These are phyloP conservation scores for Cydia strobilella DNA, from an alignment of 1,140 invertebrate species.

Conservation along the genomic window DNA sequence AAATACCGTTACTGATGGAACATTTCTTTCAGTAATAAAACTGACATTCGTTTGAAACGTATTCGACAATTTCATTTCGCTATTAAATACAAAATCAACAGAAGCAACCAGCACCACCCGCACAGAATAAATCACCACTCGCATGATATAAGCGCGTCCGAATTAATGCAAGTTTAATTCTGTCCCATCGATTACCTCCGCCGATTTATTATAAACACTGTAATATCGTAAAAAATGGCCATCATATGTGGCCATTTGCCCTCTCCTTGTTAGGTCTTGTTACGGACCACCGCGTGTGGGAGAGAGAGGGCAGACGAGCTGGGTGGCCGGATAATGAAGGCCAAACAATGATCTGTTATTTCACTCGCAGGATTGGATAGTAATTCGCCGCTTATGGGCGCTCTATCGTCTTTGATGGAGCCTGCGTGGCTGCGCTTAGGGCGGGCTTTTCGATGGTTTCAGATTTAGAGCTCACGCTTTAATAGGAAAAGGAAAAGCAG, in stretches of 20 bases:
- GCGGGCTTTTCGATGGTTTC: conserved; percentile 5
- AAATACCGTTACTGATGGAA: no score
- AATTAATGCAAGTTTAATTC: conserved; percentile 62
- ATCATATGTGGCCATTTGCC: conserved; percentile 44
- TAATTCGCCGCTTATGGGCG: conserved; percentile 41
- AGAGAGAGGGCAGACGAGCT: conserved; percentile 46
- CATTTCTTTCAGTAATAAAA: background rate
- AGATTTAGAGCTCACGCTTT: background rate
- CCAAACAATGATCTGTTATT: conserved; percentile 61
- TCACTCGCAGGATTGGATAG: conserved; percentile 52
- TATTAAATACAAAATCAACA: background rate
- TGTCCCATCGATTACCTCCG: conserved; percentile 54
- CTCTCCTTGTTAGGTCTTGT: conserved; percentile 45
- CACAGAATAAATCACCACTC: conserved; percentile 45
- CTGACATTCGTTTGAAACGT: background rate
- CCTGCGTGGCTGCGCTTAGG: background rate
- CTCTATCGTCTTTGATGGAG: conserved; percentile 37
- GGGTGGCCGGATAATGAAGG: conserved; percentile 55
- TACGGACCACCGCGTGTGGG: conserved; percentile 42
- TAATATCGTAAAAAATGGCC: conserved; percentile 55
- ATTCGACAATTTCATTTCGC: background rate
- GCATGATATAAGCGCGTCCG: conserved; percentile 44
- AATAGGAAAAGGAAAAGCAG: background rate
- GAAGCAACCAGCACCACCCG: conserved; percentile 41
- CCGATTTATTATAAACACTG: conserved; percentile 51